These are phyloP conservation scores for Poliocrania exsul DNA, from an alignment of 2,797 vertebrate genomes.

Conservation along the genomic window DNA sequence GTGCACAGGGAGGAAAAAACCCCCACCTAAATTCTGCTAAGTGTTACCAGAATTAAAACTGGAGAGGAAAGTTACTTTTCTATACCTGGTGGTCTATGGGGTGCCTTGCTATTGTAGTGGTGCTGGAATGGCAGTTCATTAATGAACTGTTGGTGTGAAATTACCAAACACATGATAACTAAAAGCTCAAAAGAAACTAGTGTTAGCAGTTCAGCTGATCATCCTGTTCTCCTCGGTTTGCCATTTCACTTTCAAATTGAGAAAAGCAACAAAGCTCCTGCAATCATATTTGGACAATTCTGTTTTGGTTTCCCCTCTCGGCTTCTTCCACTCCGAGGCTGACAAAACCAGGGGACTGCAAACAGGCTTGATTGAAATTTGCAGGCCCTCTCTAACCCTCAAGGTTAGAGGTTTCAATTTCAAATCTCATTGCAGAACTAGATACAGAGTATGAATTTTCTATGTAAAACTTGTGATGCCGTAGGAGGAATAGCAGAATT, in stretches of 20 bases:
- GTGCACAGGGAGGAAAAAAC: not conserved
- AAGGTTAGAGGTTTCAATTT: not conserved
- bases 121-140: not conserved
- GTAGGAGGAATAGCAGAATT: constrained; percentile 41
- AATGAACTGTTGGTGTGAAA: not conserved
- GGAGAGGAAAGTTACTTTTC: not conserved
- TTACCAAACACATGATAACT: not conserved
- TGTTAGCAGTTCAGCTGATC: not conserved
- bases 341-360: not conserved
- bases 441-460: not conserved
- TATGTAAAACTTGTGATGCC: not conserved
- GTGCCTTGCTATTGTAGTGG: not conserved
- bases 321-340: not conserved
- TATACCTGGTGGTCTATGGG: not conserved
- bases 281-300: not conserved
- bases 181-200: not conserved
- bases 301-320: not conserved
- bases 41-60: not conserved
- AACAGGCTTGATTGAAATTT: not conserved
- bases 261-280: not conserved
- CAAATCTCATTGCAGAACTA: not conserved
- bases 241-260: not conserved
- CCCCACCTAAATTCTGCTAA: not conserved
- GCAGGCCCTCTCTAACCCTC: not conserved
- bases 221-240: not conserved